phyloP scores from a whole-genome alignment of 2,888 invertebrate genomes.

The Caenorhabditis sp. region DNA sequence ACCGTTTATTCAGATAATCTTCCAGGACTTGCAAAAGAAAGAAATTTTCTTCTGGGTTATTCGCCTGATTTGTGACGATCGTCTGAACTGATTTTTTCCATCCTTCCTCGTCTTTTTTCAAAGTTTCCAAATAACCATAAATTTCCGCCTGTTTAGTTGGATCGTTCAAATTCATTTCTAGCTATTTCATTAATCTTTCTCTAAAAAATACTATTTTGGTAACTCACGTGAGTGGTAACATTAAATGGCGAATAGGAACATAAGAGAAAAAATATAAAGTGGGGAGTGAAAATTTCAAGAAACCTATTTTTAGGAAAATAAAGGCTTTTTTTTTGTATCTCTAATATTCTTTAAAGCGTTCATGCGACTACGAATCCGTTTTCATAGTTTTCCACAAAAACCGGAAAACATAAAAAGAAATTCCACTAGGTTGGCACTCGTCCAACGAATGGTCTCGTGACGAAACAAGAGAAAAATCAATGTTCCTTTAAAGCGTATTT shows the following conservation, averaged over 20 bases:
- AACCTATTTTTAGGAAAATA: too few relatives aligned
- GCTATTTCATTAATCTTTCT: background rate
- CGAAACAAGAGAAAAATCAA: constrained; percentile 12
- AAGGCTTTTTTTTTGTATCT: too few relatives aligned
- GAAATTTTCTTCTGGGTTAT: constrained; percentile 70
- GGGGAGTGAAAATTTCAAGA: too few relatives aligned
- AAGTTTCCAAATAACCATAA: constrained; percentile 44
- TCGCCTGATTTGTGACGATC: constrained; percentile 21
- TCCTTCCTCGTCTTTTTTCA: constrained; percentile 54
- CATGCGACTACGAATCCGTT: background rate
- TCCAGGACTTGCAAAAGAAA: constrained; percentile 74
- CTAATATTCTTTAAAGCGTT: too few relatives aligned
- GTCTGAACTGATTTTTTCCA: constrained; percentile 53
- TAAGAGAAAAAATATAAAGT: too few relatives aligned
- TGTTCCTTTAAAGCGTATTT: constrained; percentile 33
- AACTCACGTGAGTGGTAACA: too few relatives aligned
- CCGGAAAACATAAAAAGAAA: background rate
- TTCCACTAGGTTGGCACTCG: constrained; percentile 3
- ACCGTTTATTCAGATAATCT: constrained; percentile 68
- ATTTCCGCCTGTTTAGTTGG: constrained; percentile 48
- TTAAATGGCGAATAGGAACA: too few relatives aligned
- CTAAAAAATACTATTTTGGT: too few relatives aligned
- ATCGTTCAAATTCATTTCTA: constrained; percentile 18
- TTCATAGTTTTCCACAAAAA: background rate
- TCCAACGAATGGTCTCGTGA: constrained; percentile 33